Evolutionary conservation across 2,797 vertebrate species (phyloP).

Genomic region (Pipistrellus nathusii): DNA sequence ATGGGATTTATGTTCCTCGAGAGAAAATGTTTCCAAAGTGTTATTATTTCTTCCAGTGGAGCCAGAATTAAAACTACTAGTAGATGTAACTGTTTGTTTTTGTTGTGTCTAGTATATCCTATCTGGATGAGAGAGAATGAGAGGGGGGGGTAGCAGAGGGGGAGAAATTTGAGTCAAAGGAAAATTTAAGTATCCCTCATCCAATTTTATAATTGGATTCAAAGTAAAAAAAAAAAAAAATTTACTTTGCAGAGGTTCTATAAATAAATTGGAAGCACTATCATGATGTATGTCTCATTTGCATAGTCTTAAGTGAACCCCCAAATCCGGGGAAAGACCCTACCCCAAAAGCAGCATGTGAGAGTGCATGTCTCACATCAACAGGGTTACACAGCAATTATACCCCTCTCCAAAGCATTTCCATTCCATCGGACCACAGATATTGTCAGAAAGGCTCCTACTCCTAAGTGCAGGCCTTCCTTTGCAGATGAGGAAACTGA

Average conservation of each 20-base stretch:
- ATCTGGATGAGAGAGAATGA: not conserved
- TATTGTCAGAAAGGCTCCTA: not conserved
- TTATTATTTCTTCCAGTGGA: conserved; percentile 57
- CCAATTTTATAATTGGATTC: not conserved
- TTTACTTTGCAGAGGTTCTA: not conserved
- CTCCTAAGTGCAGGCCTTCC: not conserved
- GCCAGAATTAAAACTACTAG: conserved; percentile 10
- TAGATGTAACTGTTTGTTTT: conserved; percentile 53
- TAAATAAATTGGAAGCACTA: not conserved
- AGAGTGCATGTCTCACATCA: not conserved
- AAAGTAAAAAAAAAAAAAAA: conserved; percentile 38
- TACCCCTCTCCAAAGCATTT: not conserved
- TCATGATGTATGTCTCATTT: not conserved
- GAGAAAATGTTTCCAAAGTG: conserved; percentile 50
- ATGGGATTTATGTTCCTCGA: conserved; percentile 53
- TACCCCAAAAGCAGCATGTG: not conserved
- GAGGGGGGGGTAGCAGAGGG: too few species aligned
- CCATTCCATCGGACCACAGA: not conserved
- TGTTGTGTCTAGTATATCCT: not conserved
- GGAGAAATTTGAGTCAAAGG: not conserved
- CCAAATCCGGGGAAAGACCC: not conserved
- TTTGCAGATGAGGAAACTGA: not conserved
- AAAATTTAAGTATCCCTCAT: conserved; percentile 20
- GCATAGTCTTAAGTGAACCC: not conserved
- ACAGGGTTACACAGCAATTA: not conserved